These are phyloP conservation scores for Chloroceryle aenea DNA, from an alignment of 2,113 vertebrate species.

Conservation along the genomic window DNA sequence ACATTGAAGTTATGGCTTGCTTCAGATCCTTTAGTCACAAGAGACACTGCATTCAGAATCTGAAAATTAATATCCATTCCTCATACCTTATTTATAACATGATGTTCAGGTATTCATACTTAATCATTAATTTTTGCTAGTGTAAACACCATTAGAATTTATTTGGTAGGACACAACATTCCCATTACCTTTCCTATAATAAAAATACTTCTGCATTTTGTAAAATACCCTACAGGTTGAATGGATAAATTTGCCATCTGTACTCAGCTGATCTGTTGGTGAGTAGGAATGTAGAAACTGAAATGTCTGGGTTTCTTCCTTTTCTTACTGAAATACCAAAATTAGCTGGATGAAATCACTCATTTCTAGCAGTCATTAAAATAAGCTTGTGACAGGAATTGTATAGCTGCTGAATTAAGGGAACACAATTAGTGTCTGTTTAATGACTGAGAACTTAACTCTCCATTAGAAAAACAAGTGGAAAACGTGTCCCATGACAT, in stretches of 20 bases:
- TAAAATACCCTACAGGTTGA: background rate
- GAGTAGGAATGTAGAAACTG: background rate
- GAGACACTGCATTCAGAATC: background rate
- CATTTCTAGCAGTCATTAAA: background rate
- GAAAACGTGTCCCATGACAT: background rate
- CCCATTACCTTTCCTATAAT: background rate
- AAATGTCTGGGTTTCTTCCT: background rate
- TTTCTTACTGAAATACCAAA: background rate
- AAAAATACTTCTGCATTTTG: background rate
- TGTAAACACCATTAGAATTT: background rate
- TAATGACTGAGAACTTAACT: background rate
- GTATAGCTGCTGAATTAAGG: background rate
- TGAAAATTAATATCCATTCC: background rate
- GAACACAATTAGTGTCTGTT: background rate
- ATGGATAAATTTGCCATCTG: background rate
- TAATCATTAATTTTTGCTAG: background rate
- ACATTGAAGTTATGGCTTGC: background rate
- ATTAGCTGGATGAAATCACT: background rate
- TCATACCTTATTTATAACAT: background rate
- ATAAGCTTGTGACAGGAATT: background rate
- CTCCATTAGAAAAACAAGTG: background rate
- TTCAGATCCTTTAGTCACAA: background rate
- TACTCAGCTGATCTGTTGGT: background rate
- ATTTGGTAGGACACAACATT: background rate
- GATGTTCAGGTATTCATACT: background rate